phyloP scores from a whole-genome alignment of 2,888 invertebrate genomes.

The Willowsia nigromaculata region DNA sequence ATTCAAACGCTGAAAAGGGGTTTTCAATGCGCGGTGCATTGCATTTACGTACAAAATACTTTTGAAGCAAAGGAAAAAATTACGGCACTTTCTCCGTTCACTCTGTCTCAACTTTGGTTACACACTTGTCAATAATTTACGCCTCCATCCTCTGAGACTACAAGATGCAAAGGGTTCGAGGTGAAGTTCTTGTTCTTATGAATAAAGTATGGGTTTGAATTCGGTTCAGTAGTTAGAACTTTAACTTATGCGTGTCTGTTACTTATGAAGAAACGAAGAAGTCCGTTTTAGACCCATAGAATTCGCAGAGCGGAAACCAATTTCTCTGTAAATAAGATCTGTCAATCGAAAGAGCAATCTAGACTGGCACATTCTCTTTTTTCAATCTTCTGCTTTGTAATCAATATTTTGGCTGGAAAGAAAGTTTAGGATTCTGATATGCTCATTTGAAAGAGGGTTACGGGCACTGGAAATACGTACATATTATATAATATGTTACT shows the following conservation, averaged over 20 bases:
- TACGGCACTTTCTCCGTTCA: background rate
- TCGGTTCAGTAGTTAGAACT: too few species aligned
- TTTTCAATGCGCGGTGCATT: background rate
- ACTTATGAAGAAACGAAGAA: background rate
- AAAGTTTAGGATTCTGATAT: background rate
- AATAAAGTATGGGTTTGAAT: background rate
- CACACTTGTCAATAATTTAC: background rate
- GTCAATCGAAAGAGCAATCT: slow-evolving; percentile 2
- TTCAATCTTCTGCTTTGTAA: background rate
- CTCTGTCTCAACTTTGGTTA: background rate
- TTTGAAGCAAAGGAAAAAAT: background rate
- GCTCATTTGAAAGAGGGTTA: background rate
- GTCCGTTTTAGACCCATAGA: background rate
- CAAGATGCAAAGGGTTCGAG: background rate
- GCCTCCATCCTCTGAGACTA: background rate
- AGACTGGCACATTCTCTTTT: background rate
- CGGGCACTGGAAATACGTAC: too few species aligned
- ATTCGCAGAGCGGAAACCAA: background rate
- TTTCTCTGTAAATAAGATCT: slow-evolving; percentile 39
- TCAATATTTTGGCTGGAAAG: background rate
- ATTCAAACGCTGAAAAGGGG: background rate
- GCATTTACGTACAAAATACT: background rate
- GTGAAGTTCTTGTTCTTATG: background rate
- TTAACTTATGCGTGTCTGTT: too few species aligned
- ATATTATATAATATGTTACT: too few species aligned